Conservation (phyloP, 2,797 vertebrate species). For the Lophotriccus pileatus region DNA sequence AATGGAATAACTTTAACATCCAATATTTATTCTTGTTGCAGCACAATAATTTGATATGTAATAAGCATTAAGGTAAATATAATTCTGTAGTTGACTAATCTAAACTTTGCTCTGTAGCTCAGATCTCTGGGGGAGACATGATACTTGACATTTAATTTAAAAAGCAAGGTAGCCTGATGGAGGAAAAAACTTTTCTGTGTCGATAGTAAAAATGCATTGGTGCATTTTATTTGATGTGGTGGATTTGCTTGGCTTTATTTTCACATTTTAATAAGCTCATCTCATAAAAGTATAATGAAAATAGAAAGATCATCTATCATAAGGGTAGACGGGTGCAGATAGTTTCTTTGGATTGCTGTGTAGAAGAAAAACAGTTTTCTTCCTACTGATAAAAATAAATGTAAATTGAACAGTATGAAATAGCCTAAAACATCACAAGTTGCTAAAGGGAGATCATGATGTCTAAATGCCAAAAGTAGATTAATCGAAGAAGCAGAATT, state of each 20-base stretch:
- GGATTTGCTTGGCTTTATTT: constrained; percentile 71
- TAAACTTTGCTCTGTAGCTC: constrained; percentile 59
- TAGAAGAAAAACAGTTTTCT: constrained; percentile 60
- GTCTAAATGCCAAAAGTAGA: constrained; percentile 56
- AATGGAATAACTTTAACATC: constrained; percentile 45
- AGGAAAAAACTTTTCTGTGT: constrained; percentile 30
- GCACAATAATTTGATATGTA: constrained; percentile 45
- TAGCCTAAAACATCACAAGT: constrained; percentile 58
- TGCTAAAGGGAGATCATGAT: constrained; percentile 43
- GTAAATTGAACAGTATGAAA: constrained; percentile 66
- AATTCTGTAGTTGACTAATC: constrained; percentile 21
- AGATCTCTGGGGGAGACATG: constrained; percentile 36
- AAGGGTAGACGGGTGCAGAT: constrained; percentile 12
- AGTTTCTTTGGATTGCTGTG: constrained; percentile 45
- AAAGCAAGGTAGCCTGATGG: constrained; percentile 47
- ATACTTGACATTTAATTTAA: constrained; percentile 74
- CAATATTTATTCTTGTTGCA: constrained; percentile 54
- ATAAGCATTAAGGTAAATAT: constrained; percentile 63
- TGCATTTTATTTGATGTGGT: constrained; percentile 68
- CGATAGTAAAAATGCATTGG: constrained; percentile 24
- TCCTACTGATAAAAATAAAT: constrained; percentile 58
- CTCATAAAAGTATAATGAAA: constrained; percentile 74
- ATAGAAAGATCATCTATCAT: constrained; percentile 69
- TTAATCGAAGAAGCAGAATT: constrained; percentile 58
- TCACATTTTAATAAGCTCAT: constrained; percentile 74